These are phyloP conservation scores for Cheirogaleus medius DNA, from an alignment of 2,113 vertebrate species.

Conservation along the genomic window DNA sequence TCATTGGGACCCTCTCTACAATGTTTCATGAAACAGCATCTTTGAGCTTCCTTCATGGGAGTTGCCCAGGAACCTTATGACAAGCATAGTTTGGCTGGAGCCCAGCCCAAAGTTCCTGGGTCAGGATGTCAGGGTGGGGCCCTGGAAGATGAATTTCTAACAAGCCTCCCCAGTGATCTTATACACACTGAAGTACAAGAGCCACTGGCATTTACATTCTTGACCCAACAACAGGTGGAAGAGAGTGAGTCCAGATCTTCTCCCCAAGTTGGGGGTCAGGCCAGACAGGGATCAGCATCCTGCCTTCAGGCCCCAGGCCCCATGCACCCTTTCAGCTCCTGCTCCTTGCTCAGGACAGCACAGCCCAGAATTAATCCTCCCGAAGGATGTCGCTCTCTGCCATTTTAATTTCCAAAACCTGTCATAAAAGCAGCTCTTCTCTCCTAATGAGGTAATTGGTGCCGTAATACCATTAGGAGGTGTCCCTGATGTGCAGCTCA, in stretches of 20 bases:
- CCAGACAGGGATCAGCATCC: neutral
- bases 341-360: neutral
- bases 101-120: neutral
- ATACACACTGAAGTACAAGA: neutral
- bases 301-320: neutral
- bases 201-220: neutral
- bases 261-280: neutral
- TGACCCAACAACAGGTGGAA: neutral
- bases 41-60: neutral
- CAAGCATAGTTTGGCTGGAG: neutral
- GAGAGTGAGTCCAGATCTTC: neutral
- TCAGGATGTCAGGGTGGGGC: neutral
- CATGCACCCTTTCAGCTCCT: rapidly evolving
- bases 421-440: slow-evolving; percentile 6
- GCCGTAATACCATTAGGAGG: slow-evolving; percentile 24
- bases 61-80: neutral
- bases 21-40: neutral
- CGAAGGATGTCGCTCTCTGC: neutral
- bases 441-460: slow-evolving; percentile 60
- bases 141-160: neutral
- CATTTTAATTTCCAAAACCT: slow-evolving; percentile 39
- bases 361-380: neutral
- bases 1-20: neutral
- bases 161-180: neutral
- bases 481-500: neutral